phyloP scores from a whole-genome alignment of 2,888 invertebrate genomes.

The Epinotia ramella region DNA sequence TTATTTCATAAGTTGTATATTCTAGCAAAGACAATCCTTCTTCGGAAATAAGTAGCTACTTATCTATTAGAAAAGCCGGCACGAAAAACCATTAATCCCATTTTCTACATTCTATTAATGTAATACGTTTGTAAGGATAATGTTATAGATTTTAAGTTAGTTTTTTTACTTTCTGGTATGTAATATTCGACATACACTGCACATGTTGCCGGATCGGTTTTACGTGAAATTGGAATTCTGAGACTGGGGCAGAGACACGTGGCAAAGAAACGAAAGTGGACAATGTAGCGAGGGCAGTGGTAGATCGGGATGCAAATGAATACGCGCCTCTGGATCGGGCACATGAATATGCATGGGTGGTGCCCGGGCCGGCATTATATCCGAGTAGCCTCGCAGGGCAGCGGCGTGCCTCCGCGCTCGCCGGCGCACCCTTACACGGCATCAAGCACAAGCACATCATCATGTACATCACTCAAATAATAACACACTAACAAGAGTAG shows the following conservation, averaged over 20 bases:
- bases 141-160: background rate
- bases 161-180: background rate
- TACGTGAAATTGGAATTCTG: slow-evolving; percentile 63
- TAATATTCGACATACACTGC: background rate
- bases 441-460: slow-evolving; percentile 14
- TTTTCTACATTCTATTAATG: background rate
- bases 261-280: slow-evolving; percentile 76
- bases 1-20: slow-evolving; percentile 31
- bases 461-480: background rate
- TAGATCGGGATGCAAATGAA: slow-evolving; percentile 82
- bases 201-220: slow-evolving; percentile 57
- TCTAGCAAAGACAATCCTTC: slow-evolving; percentile 27
- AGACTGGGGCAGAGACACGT: slow-evolving; percentile 54
- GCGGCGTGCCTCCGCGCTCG: slow-evolving; percentile 49
- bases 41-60: slow-evolving; percentile 15
- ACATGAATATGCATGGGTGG: slow-evolving; percentile 81
- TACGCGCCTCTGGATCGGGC: slow-evolving; percentile 78
- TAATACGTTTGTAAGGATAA: background rate
- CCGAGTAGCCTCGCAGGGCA: slow-evolving; percentile 60
- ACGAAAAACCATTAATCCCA: background rate
- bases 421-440: slow-evolving; percentile 37
- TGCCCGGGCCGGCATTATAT: slow-evolving; percentile 76
- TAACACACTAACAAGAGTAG: background rate
- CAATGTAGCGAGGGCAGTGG: slow-evolving; percentile 70
- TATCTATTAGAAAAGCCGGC: background rate